Conservation (phyloP, 2,888 invertebrate species). For the Unio delphinus region DNA sequence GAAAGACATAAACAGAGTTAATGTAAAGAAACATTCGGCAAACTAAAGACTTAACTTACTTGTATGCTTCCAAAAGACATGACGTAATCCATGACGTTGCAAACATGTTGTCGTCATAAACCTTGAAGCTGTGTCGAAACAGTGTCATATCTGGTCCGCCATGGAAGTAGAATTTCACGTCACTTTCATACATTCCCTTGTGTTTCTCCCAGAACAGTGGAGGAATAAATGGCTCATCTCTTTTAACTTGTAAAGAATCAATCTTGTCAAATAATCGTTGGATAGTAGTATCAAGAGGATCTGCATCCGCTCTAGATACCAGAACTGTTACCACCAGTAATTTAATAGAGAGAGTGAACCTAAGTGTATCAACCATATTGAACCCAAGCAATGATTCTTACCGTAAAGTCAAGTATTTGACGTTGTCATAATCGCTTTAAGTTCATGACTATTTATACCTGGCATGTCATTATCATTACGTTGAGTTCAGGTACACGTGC, state of each 20-base stretch:
- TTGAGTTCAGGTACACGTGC: too few relatives aligned
- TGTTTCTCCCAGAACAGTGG: constrained; percentile 50
- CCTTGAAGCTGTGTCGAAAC: constrained; percentile 44
- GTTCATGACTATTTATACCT: too few relatives aligned
- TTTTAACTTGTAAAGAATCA: constrained; percentile 35
- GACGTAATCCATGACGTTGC: constrained; percentile 60
- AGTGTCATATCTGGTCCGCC: constrained; percentile 45
- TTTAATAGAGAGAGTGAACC: too few relatives aligned
- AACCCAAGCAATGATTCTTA: too few relatives aligned
- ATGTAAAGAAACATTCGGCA: not conserved
- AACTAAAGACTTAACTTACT: constrained; percentile 25
- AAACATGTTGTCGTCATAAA: constrained; percentile 66
- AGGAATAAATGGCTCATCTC: constrained; percentile 32
- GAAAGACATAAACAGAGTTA: too few relatives aligned
- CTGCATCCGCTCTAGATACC: too few relatives aligned
- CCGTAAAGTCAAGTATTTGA: too few relatives aligned
- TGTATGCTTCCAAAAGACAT: constrained; percentile 51
- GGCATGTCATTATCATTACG: too few relatives aligned
- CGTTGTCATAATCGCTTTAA: too few relatives aligned
- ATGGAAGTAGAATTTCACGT: constrained; percentile 56
- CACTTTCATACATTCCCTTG: constrained; percentile 57
- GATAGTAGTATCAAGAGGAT: too few relatives aligned
- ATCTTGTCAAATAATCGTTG: constrained; percentile 27
- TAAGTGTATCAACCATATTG: too few relatives aligned
- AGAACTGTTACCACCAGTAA: too few relatives aligned